Conservation (phyloP, 2,113 vertebrate species). For the Mormyrus lacerda region DNA sequence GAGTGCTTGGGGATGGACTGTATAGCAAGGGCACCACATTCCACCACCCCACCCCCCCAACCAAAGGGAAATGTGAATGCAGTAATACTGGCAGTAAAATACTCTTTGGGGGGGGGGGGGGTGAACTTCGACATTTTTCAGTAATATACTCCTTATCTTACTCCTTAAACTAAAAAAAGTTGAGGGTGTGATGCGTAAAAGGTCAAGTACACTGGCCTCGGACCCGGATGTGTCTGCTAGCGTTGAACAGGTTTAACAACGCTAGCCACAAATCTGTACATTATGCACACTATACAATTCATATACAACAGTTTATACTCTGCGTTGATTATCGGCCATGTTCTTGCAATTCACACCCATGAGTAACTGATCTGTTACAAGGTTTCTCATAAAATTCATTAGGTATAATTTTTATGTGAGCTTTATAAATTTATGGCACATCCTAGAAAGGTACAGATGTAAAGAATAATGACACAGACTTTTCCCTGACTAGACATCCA, state of each 20-base stretch:
- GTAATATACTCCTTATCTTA: not conserved
- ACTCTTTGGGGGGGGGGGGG: not conserved
- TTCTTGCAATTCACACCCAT: not conserved
- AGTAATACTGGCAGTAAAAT: not conserved
- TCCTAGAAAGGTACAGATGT: not conserved
- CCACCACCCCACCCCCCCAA: not conserved
- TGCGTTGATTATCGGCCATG: not conserved
- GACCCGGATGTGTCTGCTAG: not conserved
- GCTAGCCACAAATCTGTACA: not conserved
- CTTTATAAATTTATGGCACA: not conserved
- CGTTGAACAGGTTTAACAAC: not conserved
- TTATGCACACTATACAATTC: not conserved
- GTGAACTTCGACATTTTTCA: not conserved
- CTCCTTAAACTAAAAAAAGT: not conserved
- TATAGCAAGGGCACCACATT: not conserved
- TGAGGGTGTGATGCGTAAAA: not conserved
- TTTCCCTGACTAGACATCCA: not conserved
- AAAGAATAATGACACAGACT: not conserved
- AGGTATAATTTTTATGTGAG: not conserved
- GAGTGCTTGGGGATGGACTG: not conserved
- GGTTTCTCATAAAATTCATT: not conserved
- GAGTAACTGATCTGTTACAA: not conserved
- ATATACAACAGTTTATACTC: not conserved
- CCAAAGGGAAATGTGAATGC: not conserved
- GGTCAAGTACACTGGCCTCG: not conserved